Percentiles rank a stretch among this genome's conserved stretches.
phyloP scores from a whole-genome alignment of 2,888 invertebrate species.

The Timema cristinae region DNA sequence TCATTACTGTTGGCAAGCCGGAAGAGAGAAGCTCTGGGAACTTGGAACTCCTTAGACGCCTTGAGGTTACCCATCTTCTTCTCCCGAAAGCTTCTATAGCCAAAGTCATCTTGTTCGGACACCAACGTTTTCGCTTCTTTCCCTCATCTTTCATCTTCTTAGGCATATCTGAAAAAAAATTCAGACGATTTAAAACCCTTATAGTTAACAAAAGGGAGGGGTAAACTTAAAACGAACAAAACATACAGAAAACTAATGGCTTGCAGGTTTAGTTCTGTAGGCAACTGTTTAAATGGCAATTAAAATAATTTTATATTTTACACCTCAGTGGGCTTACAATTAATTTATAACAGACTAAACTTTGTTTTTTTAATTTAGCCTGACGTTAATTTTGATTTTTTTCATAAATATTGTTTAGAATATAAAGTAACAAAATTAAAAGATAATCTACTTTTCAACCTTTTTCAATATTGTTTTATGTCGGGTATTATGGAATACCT shows the following conservation, averaged over 20 bases:
- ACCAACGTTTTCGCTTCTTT: constrained; percentile 2
- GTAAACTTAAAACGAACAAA: neutral
- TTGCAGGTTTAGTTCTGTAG: neutral
- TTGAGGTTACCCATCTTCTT: constrained; percentile 19
- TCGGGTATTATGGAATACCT: too few relatives aligned
- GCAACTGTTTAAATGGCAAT: constrained; percentile 1
- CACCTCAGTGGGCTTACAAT: too few relatives aligned
- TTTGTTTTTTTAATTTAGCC: too few relatives aligned
- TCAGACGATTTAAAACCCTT: neutral
- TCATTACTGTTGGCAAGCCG: constrained; percentile 14
- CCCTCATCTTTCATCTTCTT: neutral
- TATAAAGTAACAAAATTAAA: too few relatives aligned
- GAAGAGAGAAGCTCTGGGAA: neutral
- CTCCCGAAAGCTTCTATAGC: constrained; percentile 15
- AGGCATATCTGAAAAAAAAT: constrained; percentile 3
- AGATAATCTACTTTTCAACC: too few relatives aligned
- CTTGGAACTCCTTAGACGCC: constrained; percentile 3
- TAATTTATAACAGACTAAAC: too few relatives aligned
- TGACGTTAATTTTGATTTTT: too few relatives aligned
- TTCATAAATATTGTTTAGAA: too few relatives aligned
- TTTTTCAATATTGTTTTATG: too few relatives aligned
- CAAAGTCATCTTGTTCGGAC: neutral
- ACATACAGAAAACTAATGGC: neutral
- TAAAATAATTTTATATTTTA: neutral
- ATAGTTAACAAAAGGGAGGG: constrained; percentile 2